Percentiles rank a stretch among this genome's conserved stretches.
Conservation (phyloP, 2,113 vertebrate species). For the Xenopus laevis region DNA sequence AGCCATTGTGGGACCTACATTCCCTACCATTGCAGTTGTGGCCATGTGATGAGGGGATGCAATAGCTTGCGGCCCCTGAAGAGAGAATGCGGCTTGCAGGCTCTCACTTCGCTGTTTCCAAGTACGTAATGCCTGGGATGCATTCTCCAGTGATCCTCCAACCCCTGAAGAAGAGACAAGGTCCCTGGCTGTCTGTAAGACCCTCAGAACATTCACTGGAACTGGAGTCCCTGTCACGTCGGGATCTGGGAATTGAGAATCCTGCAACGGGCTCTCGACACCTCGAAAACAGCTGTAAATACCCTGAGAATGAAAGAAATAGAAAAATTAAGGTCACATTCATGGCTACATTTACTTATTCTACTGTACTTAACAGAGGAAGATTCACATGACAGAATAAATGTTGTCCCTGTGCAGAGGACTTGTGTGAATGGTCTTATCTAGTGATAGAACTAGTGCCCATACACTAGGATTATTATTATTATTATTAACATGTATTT, state of each 20-base stretch:
- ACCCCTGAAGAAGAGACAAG: conserved; percentile 86
- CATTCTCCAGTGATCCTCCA: conserved; percentile 85
- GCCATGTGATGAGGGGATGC: conserved; percentile 15
- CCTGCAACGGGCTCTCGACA: conserved; percentile 77
- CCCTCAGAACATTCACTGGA: conserved; percentile 91
- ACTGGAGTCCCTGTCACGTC: conserved; percentile 82
- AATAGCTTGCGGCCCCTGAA: conserved; percentile 56
- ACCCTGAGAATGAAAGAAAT: conserved; percentile 65
- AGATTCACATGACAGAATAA: no score
- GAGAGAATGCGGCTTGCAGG: conserved; percentile 65
- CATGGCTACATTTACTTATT: no score
- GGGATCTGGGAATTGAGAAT: conserved; percentile 67
- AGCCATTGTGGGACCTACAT: conserved; percentile 11
- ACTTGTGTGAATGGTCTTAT: no score
- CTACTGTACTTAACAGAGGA: no score
- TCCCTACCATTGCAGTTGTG: not conserved
- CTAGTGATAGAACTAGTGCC: no score
- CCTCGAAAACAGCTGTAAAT: conserved; percentile 96
- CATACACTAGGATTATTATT: no score
- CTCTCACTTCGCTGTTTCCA: conserved; percentile 72
- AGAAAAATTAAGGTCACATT: not conserved
- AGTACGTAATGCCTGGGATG: conserved; percentile 85
- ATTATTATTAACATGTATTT: no score
- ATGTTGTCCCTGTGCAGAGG: no score
- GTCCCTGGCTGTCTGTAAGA: conserved; percentile 90